A percentile compares a stretch with the other conserved stretches of the same genome.
These are phyloP conservation scores for Ostrea edulis DNA, from an alignment of 1,140 invertebrate species.

Conservation along the genomic window DNA sequence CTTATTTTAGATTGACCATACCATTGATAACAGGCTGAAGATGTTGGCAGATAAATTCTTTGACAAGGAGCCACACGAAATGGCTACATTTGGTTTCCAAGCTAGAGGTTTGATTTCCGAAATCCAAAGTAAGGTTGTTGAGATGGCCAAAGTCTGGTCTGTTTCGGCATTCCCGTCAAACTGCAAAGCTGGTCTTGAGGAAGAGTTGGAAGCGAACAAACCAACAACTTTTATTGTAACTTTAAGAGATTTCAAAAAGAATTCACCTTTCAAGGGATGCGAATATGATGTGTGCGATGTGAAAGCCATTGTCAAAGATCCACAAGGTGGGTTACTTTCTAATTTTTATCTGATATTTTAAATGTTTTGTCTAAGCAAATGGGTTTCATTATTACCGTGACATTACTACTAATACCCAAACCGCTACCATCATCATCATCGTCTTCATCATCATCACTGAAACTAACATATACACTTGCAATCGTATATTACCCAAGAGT, in stretches of 20 bases:
- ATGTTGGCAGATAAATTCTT: constrained; percentile 34
- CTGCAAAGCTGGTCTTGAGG: background rate
- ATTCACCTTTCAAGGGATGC: constrained; percentile 18
- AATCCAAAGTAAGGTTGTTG: constrained; percentile 41
- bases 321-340: constrained; percentile 32
- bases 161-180: constrained; percentile 46
- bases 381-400: background rate
- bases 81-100: constrained; percentile 51
- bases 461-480: too few relatives aligned
- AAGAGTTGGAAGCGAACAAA: constrained; percentile 47
- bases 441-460: too few relatives aligned
- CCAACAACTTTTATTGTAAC: constrained; percentile 39
- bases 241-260: constrained; percentile 24
- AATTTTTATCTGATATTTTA: background rate
- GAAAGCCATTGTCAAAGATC: constrained; percentile 42
- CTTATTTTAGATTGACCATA: constrained; percentile 50
- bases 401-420: background rate
- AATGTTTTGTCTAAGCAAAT: background rate
- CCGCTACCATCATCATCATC: too few relatives aligned
- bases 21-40: constrained; percentile 42
- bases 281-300: constrained; percentile 33
- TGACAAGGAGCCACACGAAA: constrained; percentile 52
- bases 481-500: too few relatives aligned
- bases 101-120: constrained; percentile 43
- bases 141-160: constrained; percentile 52